Base-by-base conservation (phyloP, 2,113 vertebrate species). In the Scalopus aquaticus region DNA sequence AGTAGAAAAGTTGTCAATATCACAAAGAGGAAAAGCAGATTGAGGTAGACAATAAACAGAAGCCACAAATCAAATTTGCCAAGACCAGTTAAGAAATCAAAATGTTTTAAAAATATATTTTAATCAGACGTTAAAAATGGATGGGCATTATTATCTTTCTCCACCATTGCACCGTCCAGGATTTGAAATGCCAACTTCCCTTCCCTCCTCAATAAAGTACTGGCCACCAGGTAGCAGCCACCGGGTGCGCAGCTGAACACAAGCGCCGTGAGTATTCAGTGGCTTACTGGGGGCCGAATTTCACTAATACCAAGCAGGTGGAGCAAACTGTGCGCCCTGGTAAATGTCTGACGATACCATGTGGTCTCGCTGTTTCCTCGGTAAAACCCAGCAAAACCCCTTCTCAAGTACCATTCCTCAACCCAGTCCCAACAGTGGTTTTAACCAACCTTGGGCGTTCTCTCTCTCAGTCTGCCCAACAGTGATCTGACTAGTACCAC, bases 31-130 rank as follows among this genome's bases (percentile, higher is more conserved):
- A 96, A 95, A 92, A 90, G 72, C 58, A 96, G 84, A 91, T 26
- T 91, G 9, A 4, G 80, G 62, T 37, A 92, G 84, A 80, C 46
- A 79, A 95, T 80, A 91, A 97, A 90, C 60, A 94, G 77, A 93
- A 95, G 44, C 51, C 88, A 95, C 88, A 86, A 90, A 90, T 96
- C 86, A 84, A 95, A 85, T 95, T 30, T 95, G 88, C 93, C 81
- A 95, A 94, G 35, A 93, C n/a, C 54, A 73, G 49, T 56, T 82
- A 90, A 80, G 51, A 93, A 89, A 74, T 84, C 65, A 92, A 90
- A 86, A 84, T 64, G 77, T 88, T 49, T 81, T 32, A 19, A 77
- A 93, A 73, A 49, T n/a, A 32, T 32, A 22, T 3, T 16, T 35
- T 70, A 90, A 78, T 39, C 19, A 28, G 92, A 64, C 51, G 28